phyloP scores from a whole-genome alignment of 2,113 vertebrate species.

The Mirza zaza region DNA sequence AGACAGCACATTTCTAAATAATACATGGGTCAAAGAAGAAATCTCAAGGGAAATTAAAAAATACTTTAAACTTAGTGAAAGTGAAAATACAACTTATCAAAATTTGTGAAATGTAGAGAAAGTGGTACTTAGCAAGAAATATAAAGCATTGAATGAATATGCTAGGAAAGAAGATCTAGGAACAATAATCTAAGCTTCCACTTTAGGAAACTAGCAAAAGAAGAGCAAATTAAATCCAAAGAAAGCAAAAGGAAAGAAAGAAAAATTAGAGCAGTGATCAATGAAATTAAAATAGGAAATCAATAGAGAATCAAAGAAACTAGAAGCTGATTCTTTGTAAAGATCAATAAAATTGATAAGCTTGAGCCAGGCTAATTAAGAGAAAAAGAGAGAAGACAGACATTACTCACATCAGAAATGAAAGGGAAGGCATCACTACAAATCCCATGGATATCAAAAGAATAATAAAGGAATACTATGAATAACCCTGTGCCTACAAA shows the following conservation, averaged over 20 bases:
- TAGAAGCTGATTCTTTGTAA: background rate
- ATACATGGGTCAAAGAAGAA: background rate
- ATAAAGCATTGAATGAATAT: background rate
- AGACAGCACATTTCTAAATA: background rate
- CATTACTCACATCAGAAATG: too few species aligned
- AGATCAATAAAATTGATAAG: background rate
- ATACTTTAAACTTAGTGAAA: background rate
- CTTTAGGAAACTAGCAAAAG: background rate
- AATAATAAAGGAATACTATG: too few species aligned
- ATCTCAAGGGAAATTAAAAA: background rate
- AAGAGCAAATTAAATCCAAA: background rate
- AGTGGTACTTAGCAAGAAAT: background rate
- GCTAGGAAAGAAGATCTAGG: background rate
- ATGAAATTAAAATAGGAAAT: background rate
- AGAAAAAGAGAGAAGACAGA: too few species aligned
- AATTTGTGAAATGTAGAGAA: background rate
- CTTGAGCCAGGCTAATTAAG: too few species aligned
- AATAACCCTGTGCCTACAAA: too few species aligned
- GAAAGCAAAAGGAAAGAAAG: background rate
- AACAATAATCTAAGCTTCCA: background rate
- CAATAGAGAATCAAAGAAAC: background rate
- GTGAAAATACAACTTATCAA: background rate
- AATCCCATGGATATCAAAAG: too few species aligned
- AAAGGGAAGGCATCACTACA: too few species aligned
- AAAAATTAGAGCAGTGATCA: background rate